A percentile compares a stretch with the other conserved stretches of the same genome.
phyloP scores from a whole-genome alignment of 2,888 invertebrate genomes.

The Apodemia mormo region DNA sequence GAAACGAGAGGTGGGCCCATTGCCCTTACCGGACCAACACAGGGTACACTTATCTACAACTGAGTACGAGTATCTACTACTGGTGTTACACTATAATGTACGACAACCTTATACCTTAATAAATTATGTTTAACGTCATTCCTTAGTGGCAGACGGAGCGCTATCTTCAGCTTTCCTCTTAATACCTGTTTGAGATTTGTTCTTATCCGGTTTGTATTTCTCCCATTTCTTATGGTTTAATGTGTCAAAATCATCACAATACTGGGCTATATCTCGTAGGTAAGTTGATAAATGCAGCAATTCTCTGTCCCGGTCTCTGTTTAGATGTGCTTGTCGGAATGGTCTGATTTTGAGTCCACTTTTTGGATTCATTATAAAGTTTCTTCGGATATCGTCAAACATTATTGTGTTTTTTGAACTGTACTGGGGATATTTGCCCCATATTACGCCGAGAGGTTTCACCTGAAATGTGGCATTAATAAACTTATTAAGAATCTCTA shows the following conservation, averaged over 20 bases:
- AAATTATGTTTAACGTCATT: constrained; percentile 50
- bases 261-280: constrained; percentile 89
- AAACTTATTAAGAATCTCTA: too few species aligned
- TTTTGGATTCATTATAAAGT: constrained; percentile 98
- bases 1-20: too few species aligned
- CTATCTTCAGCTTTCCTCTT: constrained; percentile 76
- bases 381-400: constrained; percentile 97
- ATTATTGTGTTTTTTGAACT: constrained; percentile 96
- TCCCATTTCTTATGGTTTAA: constrained; percentile 97
- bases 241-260: constrained; percentile 90
- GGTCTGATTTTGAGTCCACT: constrained; percentile 95
- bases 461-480: constrained; percentile 77
- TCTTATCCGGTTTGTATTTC: constrained; percentile 83
- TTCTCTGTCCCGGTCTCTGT: constrained; percentile 91
- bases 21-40: too few species aligned
- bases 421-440: constrained; percentile 96
- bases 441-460: constrained; percentile 97
- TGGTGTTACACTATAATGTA: background rate
- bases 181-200: constrained; percentile 56
- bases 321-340: constrained; percentile 94
- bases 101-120: background rate
- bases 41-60: too few species aligned
- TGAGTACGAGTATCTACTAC: too few species aligned
- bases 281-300: constrained; percentile 90
- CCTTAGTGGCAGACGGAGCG: constrained; percentile 54